Evolutionary conservation across 2,113 vertebrate species (phyloP), one percentile per base, ranked within the genome.

Genomic region (Petromus typicus): DNA sequence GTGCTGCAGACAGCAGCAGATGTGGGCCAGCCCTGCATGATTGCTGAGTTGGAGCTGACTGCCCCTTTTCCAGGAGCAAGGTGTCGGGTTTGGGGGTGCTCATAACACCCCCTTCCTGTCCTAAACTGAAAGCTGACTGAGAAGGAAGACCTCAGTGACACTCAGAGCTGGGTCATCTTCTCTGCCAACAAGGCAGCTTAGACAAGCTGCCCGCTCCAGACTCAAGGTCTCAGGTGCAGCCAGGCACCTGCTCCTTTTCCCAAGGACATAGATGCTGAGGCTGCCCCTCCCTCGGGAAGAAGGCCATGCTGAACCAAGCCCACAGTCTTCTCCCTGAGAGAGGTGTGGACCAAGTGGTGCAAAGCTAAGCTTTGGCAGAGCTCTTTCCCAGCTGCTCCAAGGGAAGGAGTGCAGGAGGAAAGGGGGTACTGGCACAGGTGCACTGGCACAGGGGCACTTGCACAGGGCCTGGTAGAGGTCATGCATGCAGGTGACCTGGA

Each of bases 401-500:
- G 45, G 34, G 20, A 12, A 63, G 34, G 63, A 11, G 34, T 0
- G 10, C 32, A 23, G 59, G 56, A 91, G 37, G 51, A 88, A 56
- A 78, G 57, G 37, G 25, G 7, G 23, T 11, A 7, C 17, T 14
- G 12, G 43, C 34, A 12, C 23, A 2, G 10, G 34, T n/a, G n/a
- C n/a, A n/a, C n/a, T n/a, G n/a, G n/a, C n/a, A n/a, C 32, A 23
- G 59, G 56, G 10, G 23, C 11, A 5, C 13, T 14, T 9, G 54
- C 34, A 13, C 23, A 2, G 13, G 34, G 37, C 5, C 45, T 10
- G 7, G 13, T 82, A 11, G 5, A 17, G 25, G 51, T 63, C 9
- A 0, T 64, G 59, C 16, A 17, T 3, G 5, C 7, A 14, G 30
- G 23, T 0, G 1, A 0, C 43, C 11, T 7, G 34, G 16, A 32